A percentile compares a stretch with the other conserved stretches of the same genome.
These are phyloP conservation scores for Anniella stebbinsi DNA, from an alignment of 2,797 vertebrate species.

Conservation along the genomic window DNA sequence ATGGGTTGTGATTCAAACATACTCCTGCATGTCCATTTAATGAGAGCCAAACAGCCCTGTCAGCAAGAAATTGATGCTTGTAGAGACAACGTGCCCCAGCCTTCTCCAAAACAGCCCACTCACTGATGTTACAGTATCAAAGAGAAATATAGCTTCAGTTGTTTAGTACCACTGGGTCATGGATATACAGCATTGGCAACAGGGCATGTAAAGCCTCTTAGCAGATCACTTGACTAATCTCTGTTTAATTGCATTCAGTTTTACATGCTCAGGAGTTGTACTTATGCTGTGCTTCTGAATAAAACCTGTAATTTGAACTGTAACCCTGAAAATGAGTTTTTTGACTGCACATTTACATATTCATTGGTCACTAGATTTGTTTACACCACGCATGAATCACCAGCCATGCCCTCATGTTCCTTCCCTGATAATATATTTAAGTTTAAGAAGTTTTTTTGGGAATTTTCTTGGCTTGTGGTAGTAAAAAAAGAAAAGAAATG, in stretches of 20 bases:
- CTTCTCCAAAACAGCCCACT: background rate
- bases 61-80: slow-evolving; percentile 14
- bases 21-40: slow-evolving; percentile 23
- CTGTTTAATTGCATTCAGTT: slow-evolving; percentile 13
- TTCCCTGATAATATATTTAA: background rate
- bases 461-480: background rate
- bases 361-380: background rate
- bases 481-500: background rate
- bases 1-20: slow-evolving; percentile 16
- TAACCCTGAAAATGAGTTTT: background rate
- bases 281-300: background rate
- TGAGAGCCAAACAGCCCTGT: slow-evolving; percentile 11
- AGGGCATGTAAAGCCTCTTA: slow-evolving; percentile 1
- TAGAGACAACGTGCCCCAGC: background rate
- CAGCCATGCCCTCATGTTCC: background rate
- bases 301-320: background rate
- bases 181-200: background rate
- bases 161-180: slow-evolving; percentile 3
- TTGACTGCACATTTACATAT: background rate
- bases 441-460: background rate
- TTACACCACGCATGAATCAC: background rate
- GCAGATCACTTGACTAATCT: slow-evolving; percentile 3
- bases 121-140: background rate
- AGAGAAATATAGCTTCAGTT: slow-evolving; percentile 15
- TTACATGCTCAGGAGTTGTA: background rate